Base-by-base conservation (phyloP, 2,888 invertebrate genomes). In the Xylocampa areola region DNA sequence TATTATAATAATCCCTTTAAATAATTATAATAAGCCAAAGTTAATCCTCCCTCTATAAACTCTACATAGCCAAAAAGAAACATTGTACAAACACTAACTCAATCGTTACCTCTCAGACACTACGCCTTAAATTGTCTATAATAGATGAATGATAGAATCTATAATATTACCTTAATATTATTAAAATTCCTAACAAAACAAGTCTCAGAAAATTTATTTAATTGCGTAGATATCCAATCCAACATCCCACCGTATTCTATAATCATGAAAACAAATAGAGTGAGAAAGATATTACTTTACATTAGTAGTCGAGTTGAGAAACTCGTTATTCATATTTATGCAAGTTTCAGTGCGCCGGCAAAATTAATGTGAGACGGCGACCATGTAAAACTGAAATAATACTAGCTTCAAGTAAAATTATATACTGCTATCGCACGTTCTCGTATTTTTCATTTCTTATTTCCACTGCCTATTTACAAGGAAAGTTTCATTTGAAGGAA, bases 281-380 rank as follows among this genome's bases (percentile, higher is more conserved):
- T n/a, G n/a, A 54, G 45, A 70, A 69, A 68, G 67, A 69, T 78
- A 78, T 75, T 64, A 78, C 68, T 79, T 61, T 70, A 79, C 73
- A 82, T 81, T 81, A 81, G 78, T 74, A 83, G 79, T 77, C 70
- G 58, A 81, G 76, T 80, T 81, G 78, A 61, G 67, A 79, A 81
- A 80, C 76, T 79, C 82, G 73, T 87, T 78, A 80, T 76, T 85
- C 80, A 84, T 81, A 80, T 86, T 84, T 82, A 86, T 84, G 79
- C 76, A 79, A 81, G 80, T 81, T 79, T 54, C 69, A 67, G 57
- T 58, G 70, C 70, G 61, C 60, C 25, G 32, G 52, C 52, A 32
- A 73, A 76, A 78, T 79, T 76, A 81, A 81, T 76, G 70, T 53
- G 68, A 64, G 39, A 51, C 68, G 70, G 75, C 68, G 58, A 58